A percentile compares a stretch with the other conserved stretches of the same genome.
phyloP scores from a whole-genome alignment of 2,797 vertebrate genomes.

The Lacerta viridis region DNA sequence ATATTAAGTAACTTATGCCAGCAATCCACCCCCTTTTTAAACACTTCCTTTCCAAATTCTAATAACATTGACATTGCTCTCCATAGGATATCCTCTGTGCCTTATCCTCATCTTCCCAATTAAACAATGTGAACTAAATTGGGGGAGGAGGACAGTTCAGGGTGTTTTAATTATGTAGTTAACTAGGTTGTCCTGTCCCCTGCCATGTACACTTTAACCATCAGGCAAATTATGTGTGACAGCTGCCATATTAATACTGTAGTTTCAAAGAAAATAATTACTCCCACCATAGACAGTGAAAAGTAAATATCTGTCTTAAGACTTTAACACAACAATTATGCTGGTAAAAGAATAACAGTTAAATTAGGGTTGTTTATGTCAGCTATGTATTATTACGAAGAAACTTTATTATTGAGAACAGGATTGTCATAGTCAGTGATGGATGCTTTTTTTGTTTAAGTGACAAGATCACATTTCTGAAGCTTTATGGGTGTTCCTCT shows the following conservation, averaged over 20 bases:
- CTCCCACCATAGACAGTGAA: conserved; percentile 31
- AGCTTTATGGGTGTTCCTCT: neutral
- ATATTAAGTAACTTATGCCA: conserved; percentile 32
- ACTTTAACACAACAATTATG: conserved; percentile 7
- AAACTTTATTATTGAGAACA: neutral
- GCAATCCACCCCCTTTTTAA: conserved; percentile 53
- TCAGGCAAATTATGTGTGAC: conserved; percentile 39
- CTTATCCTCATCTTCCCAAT: neutral
- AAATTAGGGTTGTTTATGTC: conserved; percentile 46
- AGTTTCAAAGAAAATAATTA: conserved; percentile 52
- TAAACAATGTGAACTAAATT: conserved; percentile 28
- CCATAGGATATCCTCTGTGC: conserved; percentile 8
- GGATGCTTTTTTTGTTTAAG: neutral
- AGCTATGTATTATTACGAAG: conserved; percentile 17
- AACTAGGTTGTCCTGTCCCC: conserved; percentile 21
- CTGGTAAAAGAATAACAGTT: conserved; percentile 35
- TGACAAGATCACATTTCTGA: neutral
- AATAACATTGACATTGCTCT: neutral
- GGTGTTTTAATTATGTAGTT: conserved; percentile 37
- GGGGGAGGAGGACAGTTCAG: neutral
- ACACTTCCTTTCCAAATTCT: conserved; percentile 41
- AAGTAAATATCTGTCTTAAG: conserved; percentile 52
- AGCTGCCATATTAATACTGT: conserved; percentile 26
- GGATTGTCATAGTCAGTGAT: neutral
- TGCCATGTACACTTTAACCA: conserved; percentile 26